Evolutionary conservation across 1,140 invertebrate species (phyloP).

Genomic region (Mylabris phalerata): DNA sequence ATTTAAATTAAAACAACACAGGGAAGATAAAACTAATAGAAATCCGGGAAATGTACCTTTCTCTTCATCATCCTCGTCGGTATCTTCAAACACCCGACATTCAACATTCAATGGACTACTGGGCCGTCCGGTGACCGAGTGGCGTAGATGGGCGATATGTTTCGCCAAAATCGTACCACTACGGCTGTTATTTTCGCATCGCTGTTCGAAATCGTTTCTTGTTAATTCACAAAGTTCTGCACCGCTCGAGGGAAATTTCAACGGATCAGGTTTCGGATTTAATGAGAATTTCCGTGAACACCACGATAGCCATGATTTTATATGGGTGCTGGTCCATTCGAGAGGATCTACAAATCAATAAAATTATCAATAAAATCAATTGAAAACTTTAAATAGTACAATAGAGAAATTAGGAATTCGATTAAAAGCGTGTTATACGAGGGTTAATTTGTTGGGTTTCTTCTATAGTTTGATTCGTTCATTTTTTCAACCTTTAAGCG

Average conservation of each 20-base stretch:
- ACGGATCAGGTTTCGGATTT: conserved; percentile 44
- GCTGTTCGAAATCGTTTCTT: conserved; percentile 45
- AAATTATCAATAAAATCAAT: too few relatives aligned
- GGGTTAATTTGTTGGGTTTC: too few relatives aligned
- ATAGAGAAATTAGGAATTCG: too few relatives aligned
- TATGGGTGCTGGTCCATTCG: conserved; percentile 54
- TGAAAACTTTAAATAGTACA: too few relatives aligned
- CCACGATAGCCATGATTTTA: conserved; percentile 60
- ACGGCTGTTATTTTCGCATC: conserved; percentile 38
- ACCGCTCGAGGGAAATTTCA: conserved; percentile 53
- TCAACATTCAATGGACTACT: conserved; percentile 44
- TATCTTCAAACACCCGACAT: conserved; percentile 26
- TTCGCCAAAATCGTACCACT: conserved; percentile 46
- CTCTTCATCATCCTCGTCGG: conserved; percentile 24
- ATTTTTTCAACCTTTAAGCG: too few relatives aligned
- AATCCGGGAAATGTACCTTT: conserved; percentile 15
- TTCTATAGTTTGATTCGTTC: too few relatives aligned
- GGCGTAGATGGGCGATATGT: conserved; percentile 46
- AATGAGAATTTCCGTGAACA: conserved; percentile 54
- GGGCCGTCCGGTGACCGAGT: conserved; percentile 45
- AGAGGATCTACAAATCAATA: conserved; percentile 47
- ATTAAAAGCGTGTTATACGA: too few relatives aligned
- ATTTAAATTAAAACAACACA: too few relatives aligned
- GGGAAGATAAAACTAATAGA: too few relatives aligned
- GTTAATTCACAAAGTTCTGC: conserved; percentile 51